Percentiles rank a stretch among this genome's conserved stretches.
phyloP scores from a whole-genome alignment of 2,113 vertebrate species.

The Tor tambroides region DNA sequence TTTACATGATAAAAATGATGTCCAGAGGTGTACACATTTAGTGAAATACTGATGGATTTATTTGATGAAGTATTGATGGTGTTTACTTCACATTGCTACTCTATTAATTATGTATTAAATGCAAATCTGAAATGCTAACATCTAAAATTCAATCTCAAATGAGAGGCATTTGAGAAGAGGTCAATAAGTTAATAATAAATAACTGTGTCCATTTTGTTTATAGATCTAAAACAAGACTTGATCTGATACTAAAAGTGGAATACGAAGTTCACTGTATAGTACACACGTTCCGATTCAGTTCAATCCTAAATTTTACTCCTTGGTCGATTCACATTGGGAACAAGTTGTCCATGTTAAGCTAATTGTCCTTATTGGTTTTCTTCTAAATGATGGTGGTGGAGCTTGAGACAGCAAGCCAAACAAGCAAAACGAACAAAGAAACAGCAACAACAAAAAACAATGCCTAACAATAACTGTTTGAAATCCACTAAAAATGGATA shows the following conservation, averaged over 20 bases:
- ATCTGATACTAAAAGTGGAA: too few relatives aligned
- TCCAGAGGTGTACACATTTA: background rate
- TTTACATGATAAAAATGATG: background rate
- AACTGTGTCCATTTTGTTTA: background rate
- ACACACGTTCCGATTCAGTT: background rate
- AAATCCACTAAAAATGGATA: background rate
- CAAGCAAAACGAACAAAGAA: background rate
- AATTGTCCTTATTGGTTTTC: constrained; percentile 45
- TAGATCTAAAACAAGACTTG: background rate
- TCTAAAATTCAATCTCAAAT: background rate
- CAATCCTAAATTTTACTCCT: constrained; percentile 8
- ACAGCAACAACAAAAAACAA: background rate
- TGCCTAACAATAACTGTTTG: background rate
- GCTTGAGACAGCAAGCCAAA: background rate
- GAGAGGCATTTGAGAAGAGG: background rate
- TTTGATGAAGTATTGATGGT: too few relatives aligned
- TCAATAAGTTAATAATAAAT: background rate
- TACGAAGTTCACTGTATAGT: constrained; percentile 2
- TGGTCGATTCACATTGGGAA: constrained; percentile 32
- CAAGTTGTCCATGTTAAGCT: constrained; percentile 40
- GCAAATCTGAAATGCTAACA: background rate
- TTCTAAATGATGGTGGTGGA: constrained; percentile 36
- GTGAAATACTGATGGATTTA: background rate
- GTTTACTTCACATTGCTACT: background rate
- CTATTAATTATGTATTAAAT: background rate